Evolutionary conservation across 2,113 vertebrate species (phyloP), one percentile per base, ranked within the genome.

Genomic region (Eubucco bourcierii): DNA sequence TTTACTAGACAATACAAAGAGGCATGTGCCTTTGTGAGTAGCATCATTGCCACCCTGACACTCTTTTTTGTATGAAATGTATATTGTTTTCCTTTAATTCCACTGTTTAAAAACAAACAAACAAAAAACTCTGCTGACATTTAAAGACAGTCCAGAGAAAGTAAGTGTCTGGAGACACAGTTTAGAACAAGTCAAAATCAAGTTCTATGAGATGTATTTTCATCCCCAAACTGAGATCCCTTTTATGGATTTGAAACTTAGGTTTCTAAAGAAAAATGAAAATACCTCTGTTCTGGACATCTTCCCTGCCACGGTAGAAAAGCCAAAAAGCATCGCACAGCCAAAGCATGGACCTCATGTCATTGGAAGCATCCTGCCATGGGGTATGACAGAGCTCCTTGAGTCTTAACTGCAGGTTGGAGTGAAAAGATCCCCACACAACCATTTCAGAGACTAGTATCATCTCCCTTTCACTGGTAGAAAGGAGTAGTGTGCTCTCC

Each of bases 1-100:
- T 59, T 74, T 34, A n/a, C 28, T 15, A 59, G 15, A 15, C 5
- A 64, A 12, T 23, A 61, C 0, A 0, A 76, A 39, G 47, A 64
- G 20, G 21, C 5, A 6, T 4, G 8, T 33, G 44, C 19, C 10
- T 39, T 66, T 74, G 52, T 3, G 1, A 10, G 34, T 52, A 20
- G 29, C 15, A 83, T 18, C 25, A 12, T 23, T 55, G 52, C 15
- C 21, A 61, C 58, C 31, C 28, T 82, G 39, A 17, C 7, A 6
- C 10, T 13, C 24, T 20, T 15, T 74, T 65, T 77, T 31, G 31
- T 9, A 76, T 33, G 18, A 76, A 31, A 65, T 27, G 21, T 37
- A 21, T 17, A 11, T 27, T 83, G 24, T 20, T 90, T 86, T 5
- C 24, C 55, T 91, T 83, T 37, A 78, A 80, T 78, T 19, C 7